Base-by-base conservation (phyloP, 2,113 vertebrate genomes). In the Vimba vimba region DNA sequence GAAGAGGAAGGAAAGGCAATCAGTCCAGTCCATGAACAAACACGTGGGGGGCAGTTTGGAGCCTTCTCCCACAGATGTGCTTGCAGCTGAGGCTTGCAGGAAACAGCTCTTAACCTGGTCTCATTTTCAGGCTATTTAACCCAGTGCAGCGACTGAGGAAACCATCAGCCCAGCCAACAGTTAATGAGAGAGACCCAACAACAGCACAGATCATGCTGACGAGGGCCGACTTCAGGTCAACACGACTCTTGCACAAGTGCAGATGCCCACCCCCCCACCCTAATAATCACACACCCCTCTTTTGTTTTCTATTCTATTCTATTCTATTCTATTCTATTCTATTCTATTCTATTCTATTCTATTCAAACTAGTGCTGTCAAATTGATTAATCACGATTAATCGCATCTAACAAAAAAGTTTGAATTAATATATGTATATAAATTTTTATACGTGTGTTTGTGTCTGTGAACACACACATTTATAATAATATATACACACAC, bases 1-100 rank as follows among this genome's bases (percentile, higher is more conserved):
- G 62, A 93, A 91, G 92, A 94, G 95, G 94, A 95, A 95, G 94
- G 94, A 95, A 95, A 95, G 94, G 93, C 94, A 95, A 95, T 95
- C 94, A 94, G 91, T 91, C 91, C 90, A 94, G 92, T 73, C 92
- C 82, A 60, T 93, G 93, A 94, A 93, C 94, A 94, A 94, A 94
- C 93, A 94, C 91, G 89, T 91, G 92, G 91, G 91, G 92, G 92
- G 93, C 93, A 89, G 89, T 91, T 91, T 87, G 83, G 92, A 89
- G 86, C 90, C 90, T 92, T 55, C 91, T 62, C 90, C 88, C 92
- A 91, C 95, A 95, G 95, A 95, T 95, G 94, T 94, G 91, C 91
- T 88, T 25, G 88, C 94, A 96, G 94, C 94, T 95, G 94, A 95
- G 91, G 91, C 88, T 84, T 92, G 93, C 94, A 95, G 95, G 94